These are phyloP conservation scores for Chrysemys picta DNA, from an alignment of 2,113 vertebrate genomes.

Conservation along the genomic window DNA sequence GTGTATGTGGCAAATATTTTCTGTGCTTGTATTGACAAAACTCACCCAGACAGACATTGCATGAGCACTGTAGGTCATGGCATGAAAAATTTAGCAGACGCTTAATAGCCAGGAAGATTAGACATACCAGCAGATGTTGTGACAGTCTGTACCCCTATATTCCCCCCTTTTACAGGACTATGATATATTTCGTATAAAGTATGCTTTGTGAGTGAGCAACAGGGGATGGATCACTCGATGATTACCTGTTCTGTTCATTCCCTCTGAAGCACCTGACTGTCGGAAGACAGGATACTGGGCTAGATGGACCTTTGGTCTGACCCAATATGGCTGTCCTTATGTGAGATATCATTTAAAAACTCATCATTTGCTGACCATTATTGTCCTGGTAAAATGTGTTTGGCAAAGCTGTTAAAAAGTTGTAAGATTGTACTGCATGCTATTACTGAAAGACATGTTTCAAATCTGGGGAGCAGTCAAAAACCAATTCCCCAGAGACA, in stretches of 20 bases:
- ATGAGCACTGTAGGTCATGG: neutral
- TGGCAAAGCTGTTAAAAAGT: neutral
- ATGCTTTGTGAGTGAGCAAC: neutral
- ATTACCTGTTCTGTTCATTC: too few relatives aligned
- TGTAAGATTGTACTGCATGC: neutral
- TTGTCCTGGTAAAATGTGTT: neutral
- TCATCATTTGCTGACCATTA: neutral
- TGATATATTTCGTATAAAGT: neutral
- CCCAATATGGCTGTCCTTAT: too few relatives aligned
- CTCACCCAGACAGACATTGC: neutral
- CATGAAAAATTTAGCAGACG: neutral
- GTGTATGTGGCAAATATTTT: constrained; percentile 29
- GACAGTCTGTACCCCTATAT: neutral
- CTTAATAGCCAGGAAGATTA: neutral
- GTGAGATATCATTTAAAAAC: neutral
- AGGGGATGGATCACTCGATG: too few relatives aligned
- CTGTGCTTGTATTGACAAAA: constrained; percentile 35
- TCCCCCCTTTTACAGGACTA: neutral
- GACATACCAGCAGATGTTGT: neutral
- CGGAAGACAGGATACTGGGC: too few relatives aligned
- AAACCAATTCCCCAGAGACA: neutral
- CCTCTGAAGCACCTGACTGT: too few relatives aligned
- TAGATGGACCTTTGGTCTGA: too few relatives aligned
- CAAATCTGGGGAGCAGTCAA: neutral
- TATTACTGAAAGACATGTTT: neutral